Evolutionary conservation across 2,797 vertebrate genomes (phyloP), one percentile per base, ranked within the genome.

Genomic region (Periophthalmus magnuspinnatus): DNA sequence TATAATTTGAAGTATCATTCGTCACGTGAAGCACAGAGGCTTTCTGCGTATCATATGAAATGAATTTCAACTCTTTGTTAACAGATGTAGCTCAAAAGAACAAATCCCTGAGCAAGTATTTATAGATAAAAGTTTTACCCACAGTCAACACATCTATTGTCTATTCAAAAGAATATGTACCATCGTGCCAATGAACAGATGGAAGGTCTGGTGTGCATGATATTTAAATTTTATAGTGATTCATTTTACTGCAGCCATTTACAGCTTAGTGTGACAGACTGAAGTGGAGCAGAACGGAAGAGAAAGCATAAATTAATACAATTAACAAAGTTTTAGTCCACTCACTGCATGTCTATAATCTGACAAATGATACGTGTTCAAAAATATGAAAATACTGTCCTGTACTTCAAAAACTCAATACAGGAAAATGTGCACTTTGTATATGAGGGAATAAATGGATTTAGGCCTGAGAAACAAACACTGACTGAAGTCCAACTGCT

Each of bases 21-120:
- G 88, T 90, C 82, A 87, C 79, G 81, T 76, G 76, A 82, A 86
- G 86, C 72, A 84, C 69, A 74, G 81, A 72, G 75, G 81, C 74
- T 87, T 86, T 83, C 81, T 69, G 65, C 80, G 81, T 84, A 81
- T 82, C 67, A 69, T 71, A 65, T 68, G 75, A 84, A 89, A 83
- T 82, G 38, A 80, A 85, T 82, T 84, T 86, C 76, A 78, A 78
- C 41, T 1, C 80, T 71, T 56, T 81, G 65, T 86, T 75, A 84
- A 88, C 84, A 89, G 80, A 89, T 89, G 79, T 81, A 86, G 78
- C 78, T 87, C 79, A 84, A 84, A 86, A 82, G 84, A 76, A 75
- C 58, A 86, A 86, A 86, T 88, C 80, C 83, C 79, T 75, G 24
- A 81, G 75, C 81, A 85, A 75, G 79, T 86, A 85, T 87, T 90